A percentile compares a stretch with the other conserved stretches of the same genome.
These are phyloP conservation scores for Pluvialis apricaria DNA, from an alignment of 2,113 vertebrate species.

Conservation along the genomic window DNA sequence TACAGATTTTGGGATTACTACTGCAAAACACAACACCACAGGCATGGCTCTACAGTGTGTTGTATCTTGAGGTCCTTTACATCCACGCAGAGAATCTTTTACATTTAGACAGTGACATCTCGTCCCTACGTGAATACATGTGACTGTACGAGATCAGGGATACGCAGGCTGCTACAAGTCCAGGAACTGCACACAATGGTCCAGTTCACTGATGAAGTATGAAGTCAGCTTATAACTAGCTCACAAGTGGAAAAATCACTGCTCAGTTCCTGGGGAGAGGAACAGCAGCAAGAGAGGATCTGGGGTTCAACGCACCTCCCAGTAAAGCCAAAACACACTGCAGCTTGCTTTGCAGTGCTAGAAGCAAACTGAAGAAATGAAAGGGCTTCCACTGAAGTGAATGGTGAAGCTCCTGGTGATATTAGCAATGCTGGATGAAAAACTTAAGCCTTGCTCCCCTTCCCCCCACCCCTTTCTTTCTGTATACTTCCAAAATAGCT, in stretches of 20 bases:
- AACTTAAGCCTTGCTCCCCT: not conserved
- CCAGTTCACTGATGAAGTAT: not conserved
- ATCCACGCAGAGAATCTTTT: not conserved
- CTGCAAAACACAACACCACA: not conserved
- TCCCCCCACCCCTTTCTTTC: not conserved
- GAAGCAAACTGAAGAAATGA: not conserved
- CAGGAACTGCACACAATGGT: not conserved
- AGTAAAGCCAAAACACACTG: not conserved
- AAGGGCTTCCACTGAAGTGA: not conserved
- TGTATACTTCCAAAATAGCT: not conserved
- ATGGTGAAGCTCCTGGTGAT: not conserved
- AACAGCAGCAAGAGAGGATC: not conserved
- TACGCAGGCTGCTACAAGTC: not conserved
- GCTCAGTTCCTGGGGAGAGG: not conserved
- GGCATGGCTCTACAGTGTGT: not conserved
- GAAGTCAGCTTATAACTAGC: not conserved
- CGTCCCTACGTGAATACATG: not conserved
- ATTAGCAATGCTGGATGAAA: not conserved
- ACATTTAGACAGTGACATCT: not conserved
- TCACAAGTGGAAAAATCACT: not conserved
- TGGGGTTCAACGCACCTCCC: not conserved
- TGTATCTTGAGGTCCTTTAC: not conserved
- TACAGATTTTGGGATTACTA: not conserved
- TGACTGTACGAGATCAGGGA: rapidly evolving
- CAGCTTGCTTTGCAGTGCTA: not conserved